Evolutionary conservation across 1,140 invertebrate genomes (phyloP).

Genomic region (Paraescarpia echinospica): DNA sequence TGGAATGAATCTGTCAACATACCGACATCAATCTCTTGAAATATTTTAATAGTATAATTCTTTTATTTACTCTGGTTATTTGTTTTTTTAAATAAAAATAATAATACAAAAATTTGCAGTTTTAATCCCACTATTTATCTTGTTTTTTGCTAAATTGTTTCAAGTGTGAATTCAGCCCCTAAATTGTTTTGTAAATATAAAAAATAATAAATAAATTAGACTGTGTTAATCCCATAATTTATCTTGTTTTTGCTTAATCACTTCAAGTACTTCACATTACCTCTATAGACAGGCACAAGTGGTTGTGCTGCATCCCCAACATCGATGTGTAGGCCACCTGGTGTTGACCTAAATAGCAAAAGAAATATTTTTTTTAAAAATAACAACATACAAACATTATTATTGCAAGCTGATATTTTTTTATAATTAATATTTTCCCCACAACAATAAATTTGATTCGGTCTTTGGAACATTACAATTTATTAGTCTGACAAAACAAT

Average conservation of each 20-base stretch:
- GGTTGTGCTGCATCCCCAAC: not conserved
- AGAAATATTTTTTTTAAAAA: not conserved
- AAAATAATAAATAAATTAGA: too few relatives aligned
- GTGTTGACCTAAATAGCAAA: not conserved
- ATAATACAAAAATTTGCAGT: too few relatives aligned
- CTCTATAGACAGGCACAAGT: not conserved
- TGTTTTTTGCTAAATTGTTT: not conserved
- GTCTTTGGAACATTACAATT: not conserved
- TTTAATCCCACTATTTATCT: not conserved
- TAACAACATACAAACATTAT: too few relatives aligned
- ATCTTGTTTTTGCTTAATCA: too few relatives aligned
- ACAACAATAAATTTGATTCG: too few relatives aligned
- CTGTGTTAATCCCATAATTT: too few relatives aligned
- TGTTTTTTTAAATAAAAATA: not conserved
- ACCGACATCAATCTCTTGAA: not conserved
- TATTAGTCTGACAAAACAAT: not conserved
- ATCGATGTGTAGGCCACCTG: not conserved
- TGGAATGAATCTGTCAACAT: not conserved
- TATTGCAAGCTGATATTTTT: too few relatives aligned
- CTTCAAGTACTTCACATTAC: not conserved
- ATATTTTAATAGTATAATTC: not conserved
- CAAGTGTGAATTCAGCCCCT: not conserved
- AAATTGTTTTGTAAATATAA: too few relatives aligned
- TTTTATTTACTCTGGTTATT: not conserved
- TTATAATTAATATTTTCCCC: too few relatives aligned